Base-by-base conservation (phyloP, 2,888 invertebrate species). In the Tenthredo notha region DNA sequence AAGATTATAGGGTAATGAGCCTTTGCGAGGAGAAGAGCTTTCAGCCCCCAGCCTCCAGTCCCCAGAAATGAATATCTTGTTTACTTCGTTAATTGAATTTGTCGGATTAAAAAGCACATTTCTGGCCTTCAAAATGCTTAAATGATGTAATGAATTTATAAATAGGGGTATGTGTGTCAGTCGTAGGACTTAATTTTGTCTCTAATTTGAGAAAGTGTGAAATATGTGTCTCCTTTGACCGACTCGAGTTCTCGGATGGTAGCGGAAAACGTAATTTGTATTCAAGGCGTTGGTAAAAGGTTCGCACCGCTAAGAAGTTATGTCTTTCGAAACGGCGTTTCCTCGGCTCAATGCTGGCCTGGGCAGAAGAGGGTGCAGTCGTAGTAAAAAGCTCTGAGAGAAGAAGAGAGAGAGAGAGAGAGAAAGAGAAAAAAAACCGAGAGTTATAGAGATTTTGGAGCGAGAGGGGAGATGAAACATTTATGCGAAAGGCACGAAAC, bases 401-500 rank as follows among this genome's bases (percentile, higher is more conserved):
- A 43, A 74, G 21, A 33, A 77, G 9, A 77, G 54, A 21, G 80
- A 33, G 33, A 33, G n/a, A n/a, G n/a, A n/a, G n/a, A n/a, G n/a
- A n/a, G n/a, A n/a, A n/a, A n/a, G n/a, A n/a, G n/a, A 37, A n/a
- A 21, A 58, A 78, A 58, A n/a, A 21, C 47, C 7, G 75, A 18
- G 78, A 37, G 33, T 37, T 40, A 21, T 40, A 58, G 37, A 80
- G 40, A 37, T 15, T 9, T 9, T 0, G 12, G 12, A 75, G 75
- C 15, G 25, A 10, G n/a, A 50, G 37, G 61, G 18, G 21, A 50
- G 54, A 87, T 87, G 87, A 87, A 88, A 86, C 88, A 86, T 87
- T 88, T 87, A 87, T 86, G 88, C 86, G 85, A 85, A 65, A 40
- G 78, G 80, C 58, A 78, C 87, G 82, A 89, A 90, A 89, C 89